Base-by-base conservation (phyloP, 2,113 vertebrate species). In the Tachuris rubrigastra region DNA sequence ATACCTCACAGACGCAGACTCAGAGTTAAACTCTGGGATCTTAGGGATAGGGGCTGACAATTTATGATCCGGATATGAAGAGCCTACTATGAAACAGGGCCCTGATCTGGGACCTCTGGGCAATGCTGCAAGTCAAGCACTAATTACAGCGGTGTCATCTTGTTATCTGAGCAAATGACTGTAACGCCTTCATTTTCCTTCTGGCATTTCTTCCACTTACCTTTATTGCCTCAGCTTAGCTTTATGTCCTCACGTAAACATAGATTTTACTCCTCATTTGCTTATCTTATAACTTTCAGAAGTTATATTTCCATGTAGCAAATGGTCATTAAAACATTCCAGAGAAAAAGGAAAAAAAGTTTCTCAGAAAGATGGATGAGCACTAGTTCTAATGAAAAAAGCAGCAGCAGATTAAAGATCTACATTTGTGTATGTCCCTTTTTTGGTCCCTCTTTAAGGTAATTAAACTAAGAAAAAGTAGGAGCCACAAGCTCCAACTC, bases 131-230 rank as follows among this genome's bases (percentile, higher is more conserved):
- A 92, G 88, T 84, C 65, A 80, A 93, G 77, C 76, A 46, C 86
- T 86, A 96, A 93, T 93, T 94, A 94, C 60, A 90, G 80, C 85
- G 69, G 80, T 92, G 92, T 95, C 93, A 83, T 81, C 55, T 87
- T 85, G 68, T 95, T 90, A 89, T 95, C 78, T 81, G 72, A 96
- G 84, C 85, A 94, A 92, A 94, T 72, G 42, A 82, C 46, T 93
- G 2, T 33, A 90, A 85, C 9, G 37, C 82, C 92, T 96, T 92
- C 71, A 74, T 95, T 95, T 90, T 89, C 82, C 78, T 95, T 87
- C 85, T 94, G 85, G 81, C 80, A 91, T 68, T 86, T 88, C 82
- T 92, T 86, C 88, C 49, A 90, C n/a, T 37, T 60, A 53, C 56
- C 24, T 88, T 55, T 66, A 41, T 62, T 78, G 37, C 92, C 47